Evolutionary conservation across 2,888 invertebrate species (phyloP).

Genomic region (Rhamnusium bicolor): DNA sequence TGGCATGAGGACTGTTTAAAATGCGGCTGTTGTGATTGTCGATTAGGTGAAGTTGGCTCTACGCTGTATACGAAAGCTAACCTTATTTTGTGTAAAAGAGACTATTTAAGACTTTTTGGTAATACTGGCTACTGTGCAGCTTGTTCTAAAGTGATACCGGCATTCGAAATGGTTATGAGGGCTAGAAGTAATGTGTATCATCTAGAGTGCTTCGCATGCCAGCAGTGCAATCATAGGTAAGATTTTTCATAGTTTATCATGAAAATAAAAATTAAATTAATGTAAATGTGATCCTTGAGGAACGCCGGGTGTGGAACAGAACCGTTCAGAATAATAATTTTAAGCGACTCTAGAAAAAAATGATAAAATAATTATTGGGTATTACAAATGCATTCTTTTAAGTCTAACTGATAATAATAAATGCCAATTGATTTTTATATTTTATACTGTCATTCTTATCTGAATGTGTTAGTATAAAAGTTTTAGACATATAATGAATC

Average conservation of each 20-base stretch:
- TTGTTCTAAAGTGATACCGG: constrained; percentile 97
- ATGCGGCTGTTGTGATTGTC: constrained; percentile 97
- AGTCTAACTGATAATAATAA: too few species aligned
- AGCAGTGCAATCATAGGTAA: constrained; percentile 98
- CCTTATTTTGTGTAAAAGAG: constrained; percentile 94
- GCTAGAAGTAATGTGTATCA: constrained; percentile 98
- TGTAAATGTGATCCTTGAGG: too few species aligned
- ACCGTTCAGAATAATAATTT: too few species aligned
- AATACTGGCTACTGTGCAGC: constrained; percentile 97
- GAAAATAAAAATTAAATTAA: not conserved
- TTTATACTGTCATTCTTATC: too few species aligned
- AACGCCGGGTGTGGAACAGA: too few species aligned
- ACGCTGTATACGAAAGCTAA: constrained; percentile 96
- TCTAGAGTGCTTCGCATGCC: constrained; percentile 98
- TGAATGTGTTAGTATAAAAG: too few species aligned
- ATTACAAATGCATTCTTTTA: too few species aligned
- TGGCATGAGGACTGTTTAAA: constrained; percentile 99
- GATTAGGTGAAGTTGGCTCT: constrained; percentile 96
- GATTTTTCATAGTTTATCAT: constrained; percentile 53
- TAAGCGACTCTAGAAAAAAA: too few species aligned
- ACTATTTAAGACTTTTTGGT: constrained; percentile 96
- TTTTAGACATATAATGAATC: too few species aligned
- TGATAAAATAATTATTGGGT: too few species aligned
- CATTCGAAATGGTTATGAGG: constrained; percentile 99
- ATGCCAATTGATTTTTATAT: too few species aligned